Percentiles rank a stretch among this genome's conserved stretches.
Evolutionary conservation across 2,113 vertebrate species (phyloP).

Genomic region (Paradoxurus hermaphroditus): DNA sequence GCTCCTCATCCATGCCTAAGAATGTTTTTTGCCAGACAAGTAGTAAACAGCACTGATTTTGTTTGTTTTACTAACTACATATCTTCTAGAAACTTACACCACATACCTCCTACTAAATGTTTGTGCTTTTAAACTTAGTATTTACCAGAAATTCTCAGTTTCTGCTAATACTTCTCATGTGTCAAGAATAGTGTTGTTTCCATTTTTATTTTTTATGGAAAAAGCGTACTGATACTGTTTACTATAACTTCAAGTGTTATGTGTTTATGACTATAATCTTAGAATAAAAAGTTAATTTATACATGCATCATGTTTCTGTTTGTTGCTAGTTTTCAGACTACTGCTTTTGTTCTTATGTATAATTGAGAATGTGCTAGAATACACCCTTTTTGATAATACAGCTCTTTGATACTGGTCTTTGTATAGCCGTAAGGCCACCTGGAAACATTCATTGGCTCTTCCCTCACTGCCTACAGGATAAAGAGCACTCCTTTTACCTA

Average conservation of each 20-base stretch:
- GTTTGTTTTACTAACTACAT: constrained; percentile 39
- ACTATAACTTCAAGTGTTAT: not conserved
- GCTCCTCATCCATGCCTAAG: not conserved
- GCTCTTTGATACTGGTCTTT: not conserved
- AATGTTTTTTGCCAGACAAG: not conserved
- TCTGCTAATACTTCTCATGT: not conserved
- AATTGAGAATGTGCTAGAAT: not conserved
- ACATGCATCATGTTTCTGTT: not conserved
- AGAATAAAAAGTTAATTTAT: not conserved
- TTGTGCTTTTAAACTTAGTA: not conserved
- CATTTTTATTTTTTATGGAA: not conserved
- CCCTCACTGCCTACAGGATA: not conserved
- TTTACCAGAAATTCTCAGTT: not conserved
- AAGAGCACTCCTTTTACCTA: not conserved
- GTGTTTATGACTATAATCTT: not conserved
- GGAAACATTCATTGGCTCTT: not conserved
- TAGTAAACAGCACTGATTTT: constrained; percentile 49
- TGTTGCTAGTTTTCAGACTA: not conserved
- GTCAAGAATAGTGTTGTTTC: not conserved
- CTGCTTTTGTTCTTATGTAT: not conserved
- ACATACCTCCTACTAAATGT: not conserved
- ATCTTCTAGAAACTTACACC: not conserved
- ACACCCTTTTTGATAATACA: not conserved
- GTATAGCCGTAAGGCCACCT: not conserved
- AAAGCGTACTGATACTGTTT: not conserved